Conservation (phyloP, 2,797 vertebrate species). For the Oreochromis grahami region DNA sequence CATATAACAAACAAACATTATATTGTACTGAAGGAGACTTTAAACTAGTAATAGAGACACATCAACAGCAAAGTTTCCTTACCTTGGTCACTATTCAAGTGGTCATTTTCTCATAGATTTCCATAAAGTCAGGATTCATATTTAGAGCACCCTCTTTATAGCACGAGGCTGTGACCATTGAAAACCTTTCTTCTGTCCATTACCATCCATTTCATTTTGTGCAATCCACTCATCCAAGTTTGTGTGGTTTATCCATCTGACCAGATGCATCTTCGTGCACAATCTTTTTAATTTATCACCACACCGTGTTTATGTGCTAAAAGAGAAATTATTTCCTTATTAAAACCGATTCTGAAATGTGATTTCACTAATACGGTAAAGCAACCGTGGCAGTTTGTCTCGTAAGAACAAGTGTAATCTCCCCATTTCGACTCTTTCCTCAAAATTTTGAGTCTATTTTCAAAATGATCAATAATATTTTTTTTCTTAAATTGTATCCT, state of each 20-base stretch:
- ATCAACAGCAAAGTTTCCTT: rapidly evolving
- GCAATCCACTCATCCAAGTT: not conserved
- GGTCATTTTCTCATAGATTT: not conserved
- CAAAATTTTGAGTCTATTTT: not conserved
- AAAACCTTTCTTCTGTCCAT: not conserved
- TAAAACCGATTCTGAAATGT: rapidly evolving
- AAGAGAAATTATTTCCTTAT: not conserved
- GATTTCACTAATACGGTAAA: not conserved
- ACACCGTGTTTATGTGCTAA: rapidly evolving
- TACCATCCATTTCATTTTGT: not conserved
- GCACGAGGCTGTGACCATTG: not conserved
- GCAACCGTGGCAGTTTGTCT: not conserved
- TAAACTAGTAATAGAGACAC: not conserved
- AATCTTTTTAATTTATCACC: not conserved
- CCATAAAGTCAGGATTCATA: not conserved
- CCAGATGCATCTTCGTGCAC: rapidly evolving
- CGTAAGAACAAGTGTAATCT: not conserved
- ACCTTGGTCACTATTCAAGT: not conserved
- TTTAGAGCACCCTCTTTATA: not conserved
- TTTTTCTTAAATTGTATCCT: not conserved
- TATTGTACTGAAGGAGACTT: rapidly evolving
- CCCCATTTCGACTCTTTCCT: not conserved
- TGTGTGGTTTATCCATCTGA: not conserved
- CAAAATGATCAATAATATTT: not conserved
- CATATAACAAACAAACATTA: not conserved